A percentile compares a stretch with the other conserved stretches of the same genome.
Evolutionary conservation across 2,888 invertebrate species (phyloP).

Genomic region (Buathra laborator): DNA sequence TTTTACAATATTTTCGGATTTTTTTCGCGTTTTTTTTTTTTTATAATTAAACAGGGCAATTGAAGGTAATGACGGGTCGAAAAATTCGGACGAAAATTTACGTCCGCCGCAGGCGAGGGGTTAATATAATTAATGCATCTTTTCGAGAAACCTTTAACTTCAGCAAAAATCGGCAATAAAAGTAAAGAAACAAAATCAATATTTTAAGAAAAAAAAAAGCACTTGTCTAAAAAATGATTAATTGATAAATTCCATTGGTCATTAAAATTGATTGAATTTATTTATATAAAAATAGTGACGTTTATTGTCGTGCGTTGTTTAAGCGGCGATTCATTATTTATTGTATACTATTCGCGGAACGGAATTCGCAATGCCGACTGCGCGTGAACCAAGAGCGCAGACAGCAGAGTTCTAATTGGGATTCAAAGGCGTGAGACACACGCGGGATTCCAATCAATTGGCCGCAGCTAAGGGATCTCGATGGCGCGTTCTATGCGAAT

Average conservation of each 20-base stretch:
- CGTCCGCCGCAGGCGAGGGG: no score
- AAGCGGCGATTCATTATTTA: background rate
- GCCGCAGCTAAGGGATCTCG: conserved; percentile 63
- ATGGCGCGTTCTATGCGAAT: conserved; percentile 67
- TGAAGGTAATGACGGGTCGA: no score
- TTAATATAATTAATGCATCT: no score
- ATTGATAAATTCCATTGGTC: background rate
- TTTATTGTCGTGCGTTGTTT: background rate
- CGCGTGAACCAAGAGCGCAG: conserved; percentile 23
- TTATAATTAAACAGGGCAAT: no score
- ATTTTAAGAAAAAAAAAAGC: no score
- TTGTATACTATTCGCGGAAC: background rate
- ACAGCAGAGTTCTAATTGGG: conserved; percentile 73
- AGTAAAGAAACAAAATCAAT: no score
- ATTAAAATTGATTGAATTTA: background rate
- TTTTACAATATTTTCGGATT: no score
- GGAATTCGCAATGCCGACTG: background rate
- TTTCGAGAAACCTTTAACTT: no score
- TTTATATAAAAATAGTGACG: background rate
- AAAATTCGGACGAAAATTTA: no score
- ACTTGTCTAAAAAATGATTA: background rate
- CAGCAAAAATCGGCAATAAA: no score
- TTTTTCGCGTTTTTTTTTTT: no score
- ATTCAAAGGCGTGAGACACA: conserved; percentile 75
- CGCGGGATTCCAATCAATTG: conserved; percentile 78